A percentile compares a stretch with the other conserved stretches of the same genome.
phyloP scores from a whole-genome alignment of 2,113 vertebrate species.

The Plectropomus leopardus region DNA sequence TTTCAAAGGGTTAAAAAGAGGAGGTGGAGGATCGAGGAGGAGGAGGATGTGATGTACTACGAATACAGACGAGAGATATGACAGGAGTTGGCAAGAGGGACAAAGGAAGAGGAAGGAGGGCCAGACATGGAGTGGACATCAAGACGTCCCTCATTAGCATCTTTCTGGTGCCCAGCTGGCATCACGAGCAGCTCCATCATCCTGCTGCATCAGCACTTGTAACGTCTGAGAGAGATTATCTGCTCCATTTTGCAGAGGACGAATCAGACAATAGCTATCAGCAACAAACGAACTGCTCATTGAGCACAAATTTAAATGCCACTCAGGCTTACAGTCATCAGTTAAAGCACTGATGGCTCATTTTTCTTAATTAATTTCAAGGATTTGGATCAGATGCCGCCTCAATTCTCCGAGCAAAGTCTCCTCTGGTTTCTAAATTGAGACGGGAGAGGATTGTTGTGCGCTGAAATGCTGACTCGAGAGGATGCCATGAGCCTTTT shows the following conservation, averaged over 20 bases:
- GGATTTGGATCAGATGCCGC: not conserved
- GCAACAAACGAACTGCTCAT: not conserved
- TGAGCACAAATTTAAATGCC: not conserved
- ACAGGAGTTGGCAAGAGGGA: conserved; percentile 43
- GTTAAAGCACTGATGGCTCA: conserved; percentile 8
- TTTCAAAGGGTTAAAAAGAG: conserved; percentile 37
- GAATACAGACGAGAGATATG: not conserved
- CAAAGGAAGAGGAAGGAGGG: conserved; percentile 13
- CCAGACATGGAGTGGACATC: not conserved
- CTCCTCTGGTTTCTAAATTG: conserved; percentile 18
- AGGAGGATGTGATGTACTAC: not conserved
- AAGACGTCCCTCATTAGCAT: conserved; percentile 21
- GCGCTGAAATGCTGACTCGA: conserved; percentile 31
- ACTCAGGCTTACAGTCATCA: not conserved
- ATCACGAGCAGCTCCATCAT: conserved; percentile 12
- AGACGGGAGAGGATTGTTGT: conserved; percentile 6
- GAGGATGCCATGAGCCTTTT: conserved; percentile 9
- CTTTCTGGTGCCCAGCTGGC: conserved; percentile 37
- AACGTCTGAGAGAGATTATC: conserved; percentile 44
- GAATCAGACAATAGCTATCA: conserved; percentile 43
- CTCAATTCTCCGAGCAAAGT: not conserved
- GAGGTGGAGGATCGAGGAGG: conserved; percentile 25
- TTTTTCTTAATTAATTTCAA: conserved; percentile 8
- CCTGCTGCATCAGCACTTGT: conserved; percentile 50
- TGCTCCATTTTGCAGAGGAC: conserved; percentile 47